Evolutionary conservation across 2,888 invertebrate genomes (phyloP).

Genomic region (Chrysolina oricalcia): DNA sequence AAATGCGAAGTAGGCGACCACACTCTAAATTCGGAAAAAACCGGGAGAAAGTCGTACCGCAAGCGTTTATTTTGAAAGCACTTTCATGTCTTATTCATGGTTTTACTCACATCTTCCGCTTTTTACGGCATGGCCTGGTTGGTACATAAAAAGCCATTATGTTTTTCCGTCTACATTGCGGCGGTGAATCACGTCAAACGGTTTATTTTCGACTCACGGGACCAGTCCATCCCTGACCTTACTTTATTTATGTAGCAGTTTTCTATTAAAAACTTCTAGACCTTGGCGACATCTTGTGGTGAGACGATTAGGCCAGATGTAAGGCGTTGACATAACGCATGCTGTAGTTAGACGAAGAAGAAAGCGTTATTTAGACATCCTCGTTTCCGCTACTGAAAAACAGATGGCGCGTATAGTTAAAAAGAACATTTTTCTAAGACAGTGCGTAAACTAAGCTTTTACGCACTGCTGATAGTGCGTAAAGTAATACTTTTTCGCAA

Average conservation of each 20-base stretch:
- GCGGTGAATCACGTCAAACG: conserved; percentile 4
- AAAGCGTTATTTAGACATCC: not conserved
- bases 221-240: conserved; percentile 37
- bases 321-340: not conserved
- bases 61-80: conserved; percentile 9
- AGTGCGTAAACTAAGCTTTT: too few relatives aligned
- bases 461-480: too few relatives aligned
- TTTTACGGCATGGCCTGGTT: conserved; percentile 19
- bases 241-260: conserved; percentile 11
- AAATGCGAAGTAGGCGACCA: not conserved
- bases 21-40: not conserved
- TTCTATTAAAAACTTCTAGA: conserved; percentile 25
- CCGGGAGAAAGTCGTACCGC: not conserved
- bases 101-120: conserved; percentile 15
- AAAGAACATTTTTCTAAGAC: too few relatives aligned
- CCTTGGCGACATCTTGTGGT: not conserved
- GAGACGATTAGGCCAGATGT: not conserved
- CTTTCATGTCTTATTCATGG: conserved; percentile 12
- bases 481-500: too few relatives aligned
- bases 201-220: conserved; percentile 32
- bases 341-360: not conserved
- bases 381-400: too few relatives aligned
- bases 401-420: too few relatives aligned
- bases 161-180: conserved; percentile 21
- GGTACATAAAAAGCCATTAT: conserved; percentile 21